phyloP scores from a whole-genome alignment of 2,797 vertebrate species.

The Cryptoprocta ferox region DNA sequence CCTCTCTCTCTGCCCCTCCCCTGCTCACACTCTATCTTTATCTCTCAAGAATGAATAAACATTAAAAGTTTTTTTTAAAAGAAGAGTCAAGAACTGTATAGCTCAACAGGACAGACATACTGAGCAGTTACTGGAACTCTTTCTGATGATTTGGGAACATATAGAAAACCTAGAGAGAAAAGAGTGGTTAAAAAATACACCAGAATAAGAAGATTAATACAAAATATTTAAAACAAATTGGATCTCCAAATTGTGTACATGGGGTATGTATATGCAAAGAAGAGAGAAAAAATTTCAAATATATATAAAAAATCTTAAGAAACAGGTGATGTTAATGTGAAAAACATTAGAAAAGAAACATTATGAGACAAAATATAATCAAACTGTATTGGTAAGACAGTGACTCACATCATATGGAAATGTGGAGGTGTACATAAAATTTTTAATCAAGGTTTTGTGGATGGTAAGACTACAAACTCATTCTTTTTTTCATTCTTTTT shows the following conservation, averaged over 20 bases:
- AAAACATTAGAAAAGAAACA: not conserved
- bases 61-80: too few species aligned
- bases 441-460: not conserved
- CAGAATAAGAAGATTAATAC: not conserved
- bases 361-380: not conserved
- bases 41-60: too few species aligned
- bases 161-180: not conserved
- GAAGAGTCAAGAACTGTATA: not conserved
- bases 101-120: not conserved
- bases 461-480: not conserved
- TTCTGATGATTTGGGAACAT: not conserved
- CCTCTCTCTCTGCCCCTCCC: too few species aligned
- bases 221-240: not conserved
- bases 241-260: not conserved
- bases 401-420: not conserved
- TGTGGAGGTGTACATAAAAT: not conserved
- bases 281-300: not conserved
- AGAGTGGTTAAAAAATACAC: not conserved
- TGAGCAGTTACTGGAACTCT: not conserved
- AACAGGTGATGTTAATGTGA: not conserved
- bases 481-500: not conserved
- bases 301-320: not conserved
- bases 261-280: not conserved
- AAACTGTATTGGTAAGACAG: not conserved
- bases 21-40: too few species aligned